Evolutionary conservation across 2,797 vertebrate genomes (phyloP).

Genomic region (Neosalanx taihuensis): DNA sequence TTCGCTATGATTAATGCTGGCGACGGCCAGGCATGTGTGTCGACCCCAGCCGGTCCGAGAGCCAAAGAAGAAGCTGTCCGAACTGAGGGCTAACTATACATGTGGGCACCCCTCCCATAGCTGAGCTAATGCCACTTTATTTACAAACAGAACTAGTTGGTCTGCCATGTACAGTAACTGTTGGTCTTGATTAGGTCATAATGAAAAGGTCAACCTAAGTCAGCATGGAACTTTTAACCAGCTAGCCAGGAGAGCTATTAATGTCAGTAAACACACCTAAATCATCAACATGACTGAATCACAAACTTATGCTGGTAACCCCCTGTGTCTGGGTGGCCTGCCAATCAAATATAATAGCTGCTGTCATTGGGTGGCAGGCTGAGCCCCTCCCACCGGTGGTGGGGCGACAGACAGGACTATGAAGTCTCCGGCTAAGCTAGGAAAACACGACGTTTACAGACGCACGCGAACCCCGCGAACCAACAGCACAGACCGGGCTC

Average conservation of each 20-base stretch:
- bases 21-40: conserved; percentile 26
- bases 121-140: not conserved
- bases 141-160: not conserved
- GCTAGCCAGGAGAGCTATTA: not conserved
- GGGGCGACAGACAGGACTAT: conserved; percentile 30
- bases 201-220: too few species aligned
- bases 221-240: too few species aligned
- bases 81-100: conserved; percentile 23
- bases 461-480: conserved; percentile 16
- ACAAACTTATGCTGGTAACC: conserved; percentile 26
- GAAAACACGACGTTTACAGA: conserved; percentile 58
- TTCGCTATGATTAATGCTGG: conserved; percentile 50
- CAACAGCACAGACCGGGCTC: conserved; percentile 4
- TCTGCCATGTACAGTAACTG: too few species aligned
- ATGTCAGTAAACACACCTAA: not conserved
- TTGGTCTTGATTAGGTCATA: too few species aligned
- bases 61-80: not conserved
- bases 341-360: conserved; percentile 46
- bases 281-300: conserved; percentile 17
- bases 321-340: conserved; percentile 34
- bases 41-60: too few species aligned
- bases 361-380: conserved; percentile 31
- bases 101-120: conserved; percentile 5
- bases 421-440: conserved; percentile 58
- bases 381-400: conserved; percentile 1